These are phyloP conservation scores for Marcusenius ussheri DNA, from an alignment of 2,113 vertebrate species.

Conservation along the genomic window DNA sequence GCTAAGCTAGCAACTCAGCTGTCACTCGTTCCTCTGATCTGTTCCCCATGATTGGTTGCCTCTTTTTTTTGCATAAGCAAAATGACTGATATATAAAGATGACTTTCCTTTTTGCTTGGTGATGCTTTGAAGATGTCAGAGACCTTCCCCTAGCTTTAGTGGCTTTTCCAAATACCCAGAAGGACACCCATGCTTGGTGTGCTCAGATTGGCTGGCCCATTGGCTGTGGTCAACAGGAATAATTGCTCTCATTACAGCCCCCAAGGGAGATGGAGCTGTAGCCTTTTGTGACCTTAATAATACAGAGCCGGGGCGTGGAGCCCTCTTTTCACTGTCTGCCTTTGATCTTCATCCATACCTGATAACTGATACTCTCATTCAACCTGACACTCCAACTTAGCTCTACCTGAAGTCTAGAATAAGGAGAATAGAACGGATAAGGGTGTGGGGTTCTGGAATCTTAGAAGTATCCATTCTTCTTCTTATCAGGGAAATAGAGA, in stretches of 20 bases:
- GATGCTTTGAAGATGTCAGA: not conserved
- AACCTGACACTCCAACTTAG: constrained; percentile 47
- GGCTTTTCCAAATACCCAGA: not conserved
- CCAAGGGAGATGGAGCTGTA: constrained; percentile 36
- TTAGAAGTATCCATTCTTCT: constrained; percentile 39
- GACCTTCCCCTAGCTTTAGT: not conserved
- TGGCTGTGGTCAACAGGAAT: constrained; percentile 35
- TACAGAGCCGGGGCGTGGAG: constrained; percentile 49
- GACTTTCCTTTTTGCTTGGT: not conserved
- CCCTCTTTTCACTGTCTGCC: constrained; percentile 52
- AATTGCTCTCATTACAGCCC: constrained; percentile 53
- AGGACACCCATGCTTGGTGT: constrained; percentile 19
- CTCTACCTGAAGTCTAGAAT: constrained; percentile 39
- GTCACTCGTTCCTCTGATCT: not conserved
- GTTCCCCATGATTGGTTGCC: not conserved
- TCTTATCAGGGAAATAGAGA: constrained; percentile 40
- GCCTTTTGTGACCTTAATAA: constrained; percentile 42
- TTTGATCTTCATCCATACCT: constrained; percentile 56
- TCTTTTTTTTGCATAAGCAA: not conserved
- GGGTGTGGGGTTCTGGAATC: constrained; percentile 34
- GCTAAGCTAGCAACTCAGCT: not conserved
- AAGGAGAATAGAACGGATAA: constrained; percentile 39
- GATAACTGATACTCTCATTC: constrained; percentile 50
- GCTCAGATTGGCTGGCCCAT: constrained; percentile 27
- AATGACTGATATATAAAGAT: not conserved